Evolutionary conservation across 1,140 invertebrate genomes (phyloP), one percentile per base, ranked within the genome.

Genomic region (Marisa cornuarietis): DNA sequence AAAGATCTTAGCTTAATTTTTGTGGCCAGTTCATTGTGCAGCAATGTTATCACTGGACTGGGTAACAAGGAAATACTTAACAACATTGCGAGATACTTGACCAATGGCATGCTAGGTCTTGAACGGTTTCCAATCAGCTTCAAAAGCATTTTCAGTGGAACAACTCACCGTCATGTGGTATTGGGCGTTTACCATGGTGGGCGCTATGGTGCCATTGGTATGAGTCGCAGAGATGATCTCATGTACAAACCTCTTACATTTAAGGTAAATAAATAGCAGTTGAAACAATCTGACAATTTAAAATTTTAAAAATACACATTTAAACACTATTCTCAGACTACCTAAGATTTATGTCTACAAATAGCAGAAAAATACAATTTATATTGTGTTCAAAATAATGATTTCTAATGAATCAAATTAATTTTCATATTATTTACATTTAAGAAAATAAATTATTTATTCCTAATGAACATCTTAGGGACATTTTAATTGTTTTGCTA

Each of bases 81-180:
- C 31, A 42, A 42, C 62, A 63, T 13, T 62, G 18, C 3, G 11
- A 88, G 86, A 71, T 87, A 81, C 81, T 82, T 91, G 26, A 91
- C 91, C 16, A 91, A 91, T 87, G 88, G 88, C 2, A 87, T 90
- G 71, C 76, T 88, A 16, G 86, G 85, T n/a, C 68, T 92, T 13
- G 91, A 91, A 76, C 84, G 91, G 69, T 92, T 91, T 85, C 82
- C 91, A 7, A 85, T 92, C 11, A 89, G 91, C 77, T 92, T 92
- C 83, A 91, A 91, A 76, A 90, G 88, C 68, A 79, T 83, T 18
- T 92, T 90, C 76, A 83, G 84, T 69, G 86, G 87, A 26, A 84
- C 84, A 72, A 79, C 86, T 10, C 88, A 92, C 80, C 84, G 90
- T 49, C 91, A 92, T 83, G 90, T 92, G 14, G 91, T 92, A 11